Conservation (phyloP, 2,888 invertebrate genomes). For the Eulithis testata region DNA sequence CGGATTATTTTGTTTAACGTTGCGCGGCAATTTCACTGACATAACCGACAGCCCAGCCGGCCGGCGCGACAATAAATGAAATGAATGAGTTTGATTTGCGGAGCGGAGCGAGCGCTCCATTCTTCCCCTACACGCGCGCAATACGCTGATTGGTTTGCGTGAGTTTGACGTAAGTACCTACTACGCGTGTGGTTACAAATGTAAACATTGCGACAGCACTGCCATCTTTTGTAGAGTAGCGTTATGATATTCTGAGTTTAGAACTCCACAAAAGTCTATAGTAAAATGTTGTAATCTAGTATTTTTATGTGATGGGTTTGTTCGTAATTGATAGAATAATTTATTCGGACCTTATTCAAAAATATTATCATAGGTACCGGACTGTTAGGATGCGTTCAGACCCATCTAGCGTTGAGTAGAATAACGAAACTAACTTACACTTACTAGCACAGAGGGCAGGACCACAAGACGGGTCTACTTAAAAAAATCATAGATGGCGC, state of each 20-base stretch:
- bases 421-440: background rate
- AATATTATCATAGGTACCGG: no score
- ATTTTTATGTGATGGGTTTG: no score
- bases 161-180: constrained; percentile 29
- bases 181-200: constrained; percentile 28
- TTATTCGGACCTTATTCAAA: no score
- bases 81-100: constrained; percentile 66
- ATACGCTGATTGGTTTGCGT: constrained; percentile 33
- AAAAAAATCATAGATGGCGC: background rate
- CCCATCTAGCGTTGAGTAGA: constrained; percentile 46
- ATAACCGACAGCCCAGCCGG: constrained; percentile 56
- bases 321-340: background rate
- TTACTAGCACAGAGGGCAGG: no score
- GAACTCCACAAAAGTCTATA: no score
- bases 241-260: background rate
- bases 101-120: constrained; percentile 37
- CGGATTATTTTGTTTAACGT: constrained; percentile 47
- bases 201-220: constrained; percentile 37
- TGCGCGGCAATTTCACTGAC: constrained; percentile 22
- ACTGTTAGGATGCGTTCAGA: background rate
- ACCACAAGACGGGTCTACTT: no score
- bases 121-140: constrained; percentile 47
- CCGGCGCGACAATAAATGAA: constrained; percentile 72
- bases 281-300: no score
- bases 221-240: constrained; percentile 38